Conservation (phyloP, 2,888 invertebrate genomes). For the Empis livida region DNA sequence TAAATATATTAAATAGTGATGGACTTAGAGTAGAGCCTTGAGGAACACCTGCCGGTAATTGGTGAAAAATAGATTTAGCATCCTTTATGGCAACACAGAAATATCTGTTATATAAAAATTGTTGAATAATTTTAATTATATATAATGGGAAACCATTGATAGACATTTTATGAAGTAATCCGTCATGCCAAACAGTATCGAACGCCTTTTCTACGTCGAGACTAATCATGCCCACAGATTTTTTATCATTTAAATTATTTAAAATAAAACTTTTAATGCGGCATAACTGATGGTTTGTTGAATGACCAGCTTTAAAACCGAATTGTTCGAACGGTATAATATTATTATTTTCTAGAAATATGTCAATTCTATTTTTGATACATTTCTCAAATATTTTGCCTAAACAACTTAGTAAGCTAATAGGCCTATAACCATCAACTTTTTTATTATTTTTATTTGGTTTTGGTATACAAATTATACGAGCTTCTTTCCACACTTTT, state of each 20-base stretch:
- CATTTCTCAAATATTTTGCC: background rate
- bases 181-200: background rate
- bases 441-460: background rate
- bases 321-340: background rate
- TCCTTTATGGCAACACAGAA: too few relatives aligned
- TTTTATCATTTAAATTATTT: background rate
- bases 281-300: background rate
- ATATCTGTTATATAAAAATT: background rate
- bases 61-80: too few relatives aligned
- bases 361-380: background rate
- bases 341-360: background rate
- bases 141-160: background rate
- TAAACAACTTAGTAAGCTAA: background rate
- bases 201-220: background rate
- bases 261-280: background rate
- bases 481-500: background rate
- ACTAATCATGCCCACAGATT: background rate
- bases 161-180: background rate
- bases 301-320: background rate
- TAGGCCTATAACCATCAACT: background rate
- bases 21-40: background rate
- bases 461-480: background rate
- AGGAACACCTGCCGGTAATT: too few relatives aligned
- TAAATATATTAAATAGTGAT: too few relatives aligned
- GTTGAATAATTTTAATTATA: background rate